These are phyloP conservation scores for Caenorhabditis angaria DNA, from an alignment of 2,888 invertebrate genomes.

Conservation along the genomic window DNA sequence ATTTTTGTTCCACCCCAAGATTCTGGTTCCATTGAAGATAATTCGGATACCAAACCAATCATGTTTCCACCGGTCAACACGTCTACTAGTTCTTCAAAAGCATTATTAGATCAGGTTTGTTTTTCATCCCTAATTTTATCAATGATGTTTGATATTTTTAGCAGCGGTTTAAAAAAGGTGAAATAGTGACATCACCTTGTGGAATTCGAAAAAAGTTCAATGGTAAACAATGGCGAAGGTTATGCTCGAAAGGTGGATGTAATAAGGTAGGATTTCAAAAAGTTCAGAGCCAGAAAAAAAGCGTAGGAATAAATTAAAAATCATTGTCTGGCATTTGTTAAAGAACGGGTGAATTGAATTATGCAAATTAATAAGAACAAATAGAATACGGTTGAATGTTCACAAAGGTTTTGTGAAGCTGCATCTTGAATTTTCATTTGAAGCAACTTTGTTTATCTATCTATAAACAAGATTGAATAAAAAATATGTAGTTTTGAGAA, in stretches of 20 bases:
- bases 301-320: too few species aligned
- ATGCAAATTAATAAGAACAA: neutral
- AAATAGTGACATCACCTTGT: constrained; percentile 83
- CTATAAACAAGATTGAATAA: too few species aligned
- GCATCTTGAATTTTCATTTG: too few species aligned
- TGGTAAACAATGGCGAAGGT: constrained; percentile 97
- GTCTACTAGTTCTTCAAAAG: constrained; percentile 31
- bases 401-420: too few species aligned
- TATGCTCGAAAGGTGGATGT: constrained; percentile 89
- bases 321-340: too few species aligned
- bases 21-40: constrained; percentile 32
- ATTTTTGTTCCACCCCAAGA: constrained; percentile 35
- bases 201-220: constrained; percentile 99
- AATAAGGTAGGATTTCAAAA: constrained; percentile 57
- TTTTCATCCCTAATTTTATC: too few species aligned
- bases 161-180: constrained; percentile 80
- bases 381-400: neutral
- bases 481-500: too few species aligned
- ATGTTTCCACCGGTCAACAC: constrained; percentile 31
- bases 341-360: too few species aligned
- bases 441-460: too few species aligned
- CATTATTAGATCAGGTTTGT: constrained; percentile 41
- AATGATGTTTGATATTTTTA: constrained; percentile 14
- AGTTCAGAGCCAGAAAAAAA: neutral
- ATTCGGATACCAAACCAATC: neutral